Base-by-base conservation (phyloP, 2,888 invertebrate genomes). In the Anticlea derivata region DNA sequence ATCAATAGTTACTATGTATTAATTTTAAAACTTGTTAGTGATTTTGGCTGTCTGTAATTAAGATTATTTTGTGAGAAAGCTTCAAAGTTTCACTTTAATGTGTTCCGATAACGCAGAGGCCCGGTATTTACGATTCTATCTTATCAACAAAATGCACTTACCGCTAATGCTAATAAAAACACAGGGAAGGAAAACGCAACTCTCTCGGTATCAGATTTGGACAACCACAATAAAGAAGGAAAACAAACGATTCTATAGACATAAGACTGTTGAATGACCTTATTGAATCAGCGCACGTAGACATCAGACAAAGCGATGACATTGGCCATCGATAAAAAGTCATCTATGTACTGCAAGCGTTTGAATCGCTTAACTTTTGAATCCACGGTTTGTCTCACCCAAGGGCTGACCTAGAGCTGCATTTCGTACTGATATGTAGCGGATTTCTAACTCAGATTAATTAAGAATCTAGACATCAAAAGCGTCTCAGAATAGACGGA, bases 401-500 rank as follows among this genome's bases (percentile, higher is more conserved):
- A n/a, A n/a, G n/a, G n/a, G n/a, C n/a, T n/a, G n/a, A n/a, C n/a
- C n/a, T n/a, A n/a, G n/a, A n/a, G n/a, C n/a, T n/a, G n/a, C n/a
- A n/a, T n/a, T n/a, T n/a, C n/a, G n/a, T n/a, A n/a, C n/a, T n/a
- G n/a, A n/a, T n/a, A n/a, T n/a, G n/a, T n/a, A n/a, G n/a, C n/a
- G n/a, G n/a, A n/a, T n/a, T n/a, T n/a, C n/a, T n/a, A n/a, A n/a
- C n/a, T n/a, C n/a, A n/a, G n/a, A n/a, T n/a, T n/a, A n/a, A n/a
- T n/a, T n/a, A 34, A 29, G 10, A 40, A 35, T 24, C 30, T 45
- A 27, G 26, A 45, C 33, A 33, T 12, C 13, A 37, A 48, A 34
- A 13, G 23, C 39, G 26, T 49, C 53, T 44, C 39, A 55, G 13
- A 57, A 55, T 53, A 57, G 45, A 37, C 43, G 27, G n/a, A 29